Evolutionary conservation across 2,888 invertebrate genomes (phyloP), one percentile per base, ranked within the genome.

Genomic region (Athalia circularis): DNA sequence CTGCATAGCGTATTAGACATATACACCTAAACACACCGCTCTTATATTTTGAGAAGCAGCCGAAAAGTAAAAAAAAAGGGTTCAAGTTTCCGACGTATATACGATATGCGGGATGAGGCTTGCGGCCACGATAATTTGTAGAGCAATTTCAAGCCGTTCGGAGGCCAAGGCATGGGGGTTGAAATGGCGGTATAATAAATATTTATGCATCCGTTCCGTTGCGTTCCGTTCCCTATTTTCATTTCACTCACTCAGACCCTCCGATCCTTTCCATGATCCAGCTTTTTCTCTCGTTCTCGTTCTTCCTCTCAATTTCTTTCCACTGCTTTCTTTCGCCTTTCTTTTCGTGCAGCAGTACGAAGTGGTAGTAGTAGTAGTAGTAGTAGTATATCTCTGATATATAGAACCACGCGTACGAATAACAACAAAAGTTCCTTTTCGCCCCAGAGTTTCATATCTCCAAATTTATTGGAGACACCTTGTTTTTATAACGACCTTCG

Each of bases 381-480:
- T 29, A 29, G 29, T 29, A 29, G 2, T 29, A 29, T 29, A 29
- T 29, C 29, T 29, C 29, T 29, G 29, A 29, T 29, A 29, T 29
- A 29, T n/a, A 11, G 11, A 62, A n/a, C 62, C 62, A 15, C 62
- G 62, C 11, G 5, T 9, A 13, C 47, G 75, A 52, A 64, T 64
- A 62, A 62, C 75, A 62, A 62, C 75, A 43, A 50, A 61, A 75
- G 29, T 64, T 75, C 52, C 62, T 15, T 64, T 15, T n/a, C 43
- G 7, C 50, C n/a, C 8, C 52, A 43, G 29, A 75, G 47, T 75
- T 75, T 75, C 48, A 75, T 62, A 64, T 62, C 62, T 64, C 29
- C 15, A 62, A 75, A 75, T 75, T 75, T 75, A 62, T 75, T 52
- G 62, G 48, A 15, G 75, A 64, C 75, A 64, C 75, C 75, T 75